Percentiles rank a stretch among this genome's conserved stretches.
Conservation (phyloP, 2,797 vertebrate genomes). For the Harpagifer antarcticus region DNA sequence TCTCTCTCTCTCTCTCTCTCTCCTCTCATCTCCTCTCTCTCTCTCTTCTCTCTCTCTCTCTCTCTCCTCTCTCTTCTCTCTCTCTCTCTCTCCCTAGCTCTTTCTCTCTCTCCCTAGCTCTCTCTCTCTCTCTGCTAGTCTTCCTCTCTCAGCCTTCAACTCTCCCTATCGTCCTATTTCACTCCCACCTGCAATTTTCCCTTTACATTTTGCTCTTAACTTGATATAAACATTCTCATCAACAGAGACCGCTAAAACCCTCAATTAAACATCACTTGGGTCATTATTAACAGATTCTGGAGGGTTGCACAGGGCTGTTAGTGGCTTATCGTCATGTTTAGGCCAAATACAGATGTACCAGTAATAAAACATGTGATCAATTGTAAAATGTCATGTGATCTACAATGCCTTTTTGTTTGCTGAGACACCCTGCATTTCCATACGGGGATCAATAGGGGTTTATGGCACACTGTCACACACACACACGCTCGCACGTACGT, state of each 20-base stretch:
- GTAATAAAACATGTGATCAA: constrained; percentile 13
- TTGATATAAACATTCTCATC: constrained; percentile 41
- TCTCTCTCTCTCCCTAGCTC: too few species aligned
- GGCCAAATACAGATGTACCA: not conserved
- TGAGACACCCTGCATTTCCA: too few species aligned
- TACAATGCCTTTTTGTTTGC: not conserved
- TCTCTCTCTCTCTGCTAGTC: constrained; percentile 51
- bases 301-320: not conserved
- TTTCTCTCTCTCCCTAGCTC: constrained; percentile 50
- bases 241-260: constrained; percentile 34
- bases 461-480: constrained; percentile 5
- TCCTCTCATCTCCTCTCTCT: too few species aligned
- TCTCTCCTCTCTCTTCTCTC: too few species aligned
- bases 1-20: constrained; percentile 58
- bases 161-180: constrained; percentile 64
- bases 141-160: constrained; percentile 56
- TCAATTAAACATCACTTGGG: constrained; percentile 19
- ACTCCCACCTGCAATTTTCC: constrained; percentile 61
- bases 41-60: too few species aligned
- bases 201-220: constrained; percentile 49
- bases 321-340: constrained; percentile 1
- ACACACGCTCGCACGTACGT: too few species aligned
- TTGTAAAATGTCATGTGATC: constrained; percentile 15
- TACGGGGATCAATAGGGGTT: too few species aligned
- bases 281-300: constrained; percentile 29